Evolutionary conservation across 2,888 invertebrate genomes (phyloP).

Genomic region (Ennomos fuscantarius): DNA sequence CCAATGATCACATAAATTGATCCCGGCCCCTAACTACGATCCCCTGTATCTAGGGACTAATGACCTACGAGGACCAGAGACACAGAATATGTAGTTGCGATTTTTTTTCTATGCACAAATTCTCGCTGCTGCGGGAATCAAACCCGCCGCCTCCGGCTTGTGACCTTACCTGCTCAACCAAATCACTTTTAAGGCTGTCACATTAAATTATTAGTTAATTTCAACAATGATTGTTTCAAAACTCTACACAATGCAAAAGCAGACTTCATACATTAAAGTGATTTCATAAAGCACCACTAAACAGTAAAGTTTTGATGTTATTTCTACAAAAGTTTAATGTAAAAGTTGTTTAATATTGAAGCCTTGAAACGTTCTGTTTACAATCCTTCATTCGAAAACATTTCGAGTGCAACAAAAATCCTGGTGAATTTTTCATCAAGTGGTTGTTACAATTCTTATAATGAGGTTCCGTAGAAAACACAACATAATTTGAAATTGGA

Average conservation of each 20-base stretch:
- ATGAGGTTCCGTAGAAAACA: conserved; percentile 10
- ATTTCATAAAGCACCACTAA: background rate
- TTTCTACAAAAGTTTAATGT: background rate
- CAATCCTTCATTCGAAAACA: conserved; percentile 16
- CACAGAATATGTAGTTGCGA: too few relatives aligned
- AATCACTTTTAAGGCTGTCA: too few relatives aligned
- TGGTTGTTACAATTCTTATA: background rate
- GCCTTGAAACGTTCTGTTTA: conserved; percentile 4
- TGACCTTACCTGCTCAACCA: too few relatives aligned
- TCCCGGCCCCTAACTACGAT: too few relatives aligned
- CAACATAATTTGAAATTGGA: background rate
- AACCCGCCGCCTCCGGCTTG: too few relatives aligned
- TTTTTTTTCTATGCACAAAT: too few relatives aligned
- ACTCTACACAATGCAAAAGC: background rate
- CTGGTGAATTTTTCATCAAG: background rate
- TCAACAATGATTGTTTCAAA: background rate
- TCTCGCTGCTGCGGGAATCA: too few relatives aligned
- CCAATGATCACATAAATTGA: too few relatives aligned
- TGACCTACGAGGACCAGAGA: too few relatives aligned
- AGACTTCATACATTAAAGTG: conserved; percentile 1
- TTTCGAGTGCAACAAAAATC: conserved; percentile 14
- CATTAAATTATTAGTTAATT: too few relatives aligned
- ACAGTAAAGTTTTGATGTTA: conserved; percentile 1
- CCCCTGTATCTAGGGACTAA: too few relatives aligned
- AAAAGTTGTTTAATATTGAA: conserved; percentile 6